A percentile compares a stretch with the other conserved stretches of the same genome.
Conservation (phyloP, 2,797 vertebrate species). For the Eulemur mongoz region DNA sequence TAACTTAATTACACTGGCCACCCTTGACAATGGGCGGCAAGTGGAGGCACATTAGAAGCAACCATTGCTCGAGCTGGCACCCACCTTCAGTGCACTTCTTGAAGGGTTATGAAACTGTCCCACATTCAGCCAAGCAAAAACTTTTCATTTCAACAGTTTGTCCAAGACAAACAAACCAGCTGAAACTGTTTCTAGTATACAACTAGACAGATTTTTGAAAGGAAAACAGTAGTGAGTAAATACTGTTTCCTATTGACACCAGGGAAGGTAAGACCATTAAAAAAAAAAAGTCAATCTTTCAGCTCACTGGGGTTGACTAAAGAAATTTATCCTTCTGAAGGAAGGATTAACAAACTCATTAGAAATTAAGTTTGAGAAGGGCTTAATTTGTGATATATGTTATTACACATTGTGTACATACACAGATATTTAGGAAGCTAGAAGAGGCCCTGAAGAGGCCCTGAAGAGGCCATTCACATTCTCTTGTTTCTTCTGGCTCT, state of each 20-base stretch:
- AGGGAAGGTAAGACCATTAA: conserved; percentile 50
- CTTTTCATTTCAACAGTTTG: conserved; percentile 63
- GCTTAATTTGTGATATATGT: background rate
- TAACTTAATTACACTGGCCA: conserved; percentile 74
- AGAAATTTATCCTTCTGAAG: conserved; percentile 10
- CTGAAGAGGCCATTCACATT: background rate
- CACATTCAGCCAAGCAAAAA: conserved; percentile 68
- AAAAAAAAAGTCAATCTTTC: background rate
- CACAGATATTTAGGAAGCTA: background rate
- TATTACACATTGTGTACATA: background rate
- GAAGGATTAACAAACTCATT: background rate
- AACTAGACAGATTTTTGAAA: conserved; percentile 73
- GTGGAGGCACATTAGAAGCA: conserved; percentile 27
- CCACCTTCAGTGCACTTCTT: conserved; percentile 48
- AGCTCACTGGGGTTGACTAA: background rate
- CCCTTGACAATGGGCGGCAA: conserved; percentile 70
- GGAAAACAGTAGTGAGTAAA: conserved; percentile 77
- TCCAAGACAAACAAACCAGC: conserved; percentile 74
- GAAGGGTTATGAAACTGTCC: conserved; percentile 70
- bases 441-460: background rate
- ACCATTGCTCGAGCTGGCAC: background rate
- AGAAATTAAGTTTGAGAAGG: background rate
- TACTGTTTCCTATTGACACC: conserved; percentile 68
- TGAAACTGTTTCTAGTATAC: conserved; percentile 67
- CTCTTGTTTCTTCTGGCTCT: background rate